Evolutionary conservation across 2,888 invertebrate genomes (phyloP).

Genomic region (Adelphocoris suturalis): DNA sequence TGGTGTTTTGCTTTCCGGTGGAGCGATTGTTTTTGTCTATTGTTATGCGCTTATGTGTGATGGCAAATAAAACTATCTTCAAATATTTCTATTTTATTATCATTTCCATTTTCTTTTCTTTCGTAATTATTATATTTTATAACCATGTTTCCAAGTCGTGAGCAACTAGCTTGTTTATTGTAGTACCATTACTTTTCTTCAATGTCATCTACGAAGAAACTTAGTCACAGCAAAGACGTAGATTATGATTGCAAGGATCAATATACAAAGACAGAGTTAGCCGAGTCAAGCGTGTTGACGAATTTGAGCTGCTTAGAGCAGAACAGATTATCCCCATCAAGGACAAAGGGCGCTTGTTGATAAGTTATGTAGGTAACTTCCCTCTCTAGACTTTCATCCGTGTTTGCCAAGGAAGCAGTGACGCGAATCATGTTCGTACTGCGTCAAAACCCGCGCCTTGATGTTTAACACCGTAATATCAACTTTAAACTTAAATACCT

Average conservation of each 20-base stretch:
- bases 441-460: background rate
- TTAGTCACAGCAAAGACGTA: background rate
- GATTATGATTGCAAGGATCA: background rate
- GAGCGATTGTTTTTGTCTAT: no score
- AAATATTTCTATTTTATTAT: no score
- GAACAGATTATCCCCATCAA: constrained; percentile 2
- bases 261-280: background rate
- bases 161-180: no score
- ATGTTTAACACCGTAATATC: background rate
- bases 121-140: no score
- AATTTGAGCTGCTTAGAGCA: constrained; percentile 25
- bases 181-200: no score
- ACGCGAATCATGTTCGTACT: background rate
- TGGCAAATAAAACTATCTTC: no score
- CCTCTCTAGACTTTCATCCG: background rate
- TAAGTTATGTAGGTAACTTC: constrained; percentile 5
- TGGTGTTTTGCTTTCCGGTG: no score
- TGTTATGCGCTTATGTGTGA: no score
- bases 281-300: constrained; percentile 19
- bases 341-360: constrained; percentile 14
- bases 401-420: background rate
- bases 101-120: no score
- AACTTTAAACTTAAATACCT: no score
- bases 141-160: no score
- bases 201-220: background rate